Conservation (phyloP, 2,113 vertebrate genomes). For the Corvus cornix region DNA sequence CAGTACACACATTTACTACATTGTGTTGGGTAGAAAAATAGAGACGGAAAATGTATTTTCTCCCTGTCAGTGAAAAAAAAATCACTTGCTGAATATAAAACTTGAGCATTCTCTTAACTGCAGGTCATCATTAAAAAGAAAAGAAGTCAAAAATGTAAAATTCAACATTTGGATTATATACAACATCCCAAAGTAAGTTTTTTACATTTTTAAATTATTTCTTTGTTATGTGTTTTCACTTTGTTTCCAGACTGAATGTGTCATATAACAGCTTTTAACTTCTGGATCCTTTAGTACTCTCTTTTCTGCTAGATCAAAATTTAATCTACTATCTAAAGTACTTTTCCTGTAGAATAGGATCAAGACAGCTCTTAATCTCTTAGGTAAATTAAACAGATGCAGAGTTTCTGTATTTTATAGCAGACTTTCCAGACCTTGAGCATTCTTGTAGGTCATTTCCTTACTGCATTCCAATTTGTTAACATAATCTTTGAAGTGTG, state of each 20-base stretch:
- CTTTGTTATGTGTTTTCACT: neutral
- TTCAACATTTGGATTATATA: neutral
- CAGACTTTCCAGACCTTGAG: neutral
- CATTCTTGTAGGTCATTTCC: slow-evolving; percentile 3
- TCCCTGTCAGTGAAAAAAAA: neutral
- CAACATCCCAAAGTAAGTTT: neutral
- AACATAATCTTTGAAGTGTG: neutral
- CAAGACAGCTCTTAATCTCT: neutral
- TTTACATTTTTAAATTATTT: neutral
- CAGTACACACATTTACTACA: neutral
- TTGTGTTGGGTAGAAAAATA: neutral
- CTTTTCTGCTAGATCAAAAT: neutral
- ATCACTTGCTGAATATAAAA: neutral
- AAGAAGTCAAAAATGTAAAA: neutral
- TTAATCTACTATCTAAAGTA: neutral
- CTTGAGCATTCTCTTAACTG: neutral
- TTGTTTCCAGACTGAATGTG: neutral
- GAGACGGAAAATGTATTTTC: neutral
- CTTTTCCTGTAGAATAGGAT: neutral
- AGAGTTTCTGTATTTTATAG: neutral
- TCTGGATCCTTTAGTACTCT: neutral
- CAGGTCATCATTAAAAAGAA: neutral
- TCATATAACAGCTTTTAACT: neutral
- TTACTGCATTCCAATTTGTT: neutral
- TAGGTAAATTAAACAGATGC: neutral